Base-by-base conservation (phyloP, 2,888 invertebrate species). In the Drosophila neonasuta region DNA sequence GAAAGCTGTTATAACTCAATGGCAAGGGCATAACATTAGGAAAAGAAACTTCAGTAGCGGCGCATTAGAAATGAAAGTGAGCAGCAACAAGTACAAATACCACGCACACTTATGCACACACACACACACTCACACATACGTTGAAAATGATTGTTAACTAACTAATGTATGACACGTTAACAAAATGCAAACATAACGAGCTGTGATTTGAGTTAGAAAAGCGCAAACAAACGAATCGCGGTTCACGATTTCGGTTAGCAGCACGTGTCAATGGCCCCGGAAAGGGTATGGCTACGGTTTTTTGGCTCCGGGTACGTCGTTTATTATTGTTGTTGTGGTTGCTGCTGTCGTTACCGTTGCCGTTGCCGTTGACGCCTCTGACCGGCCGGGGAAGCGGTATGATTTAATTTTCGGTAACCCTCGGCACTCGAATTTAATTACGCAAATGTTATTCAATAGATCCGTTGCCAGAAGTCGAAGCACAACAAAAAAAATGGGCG, bases 391-490 rank as follows among this genome's bases (percentile, higher is more conserved):
- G 9, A 52, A 56, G 30, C 49, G 49, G 56, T 63, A 77, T 83
- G 86, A 79, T 80, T 86, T 72, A 80, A 86, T 83, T 83, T 46
- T 46, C 49, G 65, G 41, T 60, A 72, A 67, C 58, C 70, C 41
- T 39, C 48, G 54, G 63, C 72, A 80, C 65, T 67, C 60, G 49
- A 63, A 42, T 62, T 74, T 80, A 86, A 81, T 81, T 86, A 75
- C 80, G 80, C 78, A 81, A 83, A 81, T 77, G 86, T 81, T 81
- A 81, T 81, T 82, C 86, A 81, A 81, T 83, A 67, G 60, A 45
- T 64, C 29, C 29, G 63, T 10, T 34, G 57, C 15, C 55, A 54
- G 62, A 50, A 54, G 36, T 52, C 29, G 13, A 55, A 30, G 59
- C 41, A 30, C 24, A 24, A 24, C 1, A 24, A 24, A 20, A 30